Evolutionary conservation across 2,888 invertebrate genomes (phyloP).

Genomic region (Escarpia spicata): DNA sequence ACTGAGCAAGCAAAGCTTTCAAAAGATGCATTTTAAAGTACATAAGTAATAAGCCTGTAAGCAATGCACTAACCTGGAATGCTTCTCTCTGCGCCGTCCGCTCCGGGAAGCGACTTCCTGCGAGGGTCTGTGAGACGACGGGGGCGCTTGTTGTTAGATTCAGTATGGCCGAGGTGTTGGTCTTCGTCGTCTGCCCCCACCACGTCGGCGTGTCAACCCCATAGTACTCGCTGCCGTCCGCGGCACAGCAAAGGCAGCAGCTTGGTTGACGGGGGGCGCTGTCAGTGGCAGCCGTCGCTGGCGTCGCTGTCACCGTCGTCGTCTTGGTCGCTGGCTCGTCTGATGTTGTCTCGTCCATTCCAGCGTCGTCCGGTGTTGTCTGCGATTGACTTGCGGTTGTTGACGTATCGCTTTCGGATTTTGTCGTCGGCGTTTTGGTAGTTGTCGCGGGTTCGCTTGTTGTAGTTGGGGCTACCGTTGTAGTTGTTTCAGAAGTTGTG

Average conservation of each 20-base stretch:
- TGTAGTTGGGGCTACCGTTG: too few species aligned
- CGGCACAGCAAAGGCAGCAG: not conserved
- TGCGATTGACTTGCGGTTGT: not conserved
- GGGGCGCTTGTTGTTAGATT: not conserved
- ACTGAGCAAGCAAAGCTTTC: too few species aligned
- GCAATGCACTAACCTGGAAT: slow-evolving; percentile 13
- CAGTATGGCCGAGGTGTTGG: not conserved
- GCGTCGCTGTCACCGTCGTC: not conserved
- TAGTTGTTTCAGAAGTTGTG: too few species aligned
- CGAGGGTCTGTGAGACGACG: slow-evolving; percentile 13
- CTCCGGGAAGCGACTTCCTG: slow-evolving; percentile 26
- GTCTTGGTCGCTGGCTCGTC: not conserved
- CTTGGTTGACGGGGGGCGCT: not conserved
- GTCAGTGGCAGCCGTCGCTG: not conserved
- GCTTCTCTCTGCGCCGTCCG: slow-evolving; percentile 24
- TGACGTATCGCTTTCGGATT: not conserved
- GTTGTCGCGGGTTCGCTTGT: not conserved
- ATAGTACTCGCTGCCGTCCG: not conserved
- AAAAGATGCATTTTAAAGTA: too few species aligned
- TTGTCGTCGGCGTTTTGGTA: not conserved
- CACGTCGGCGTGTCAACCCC: not conserved
- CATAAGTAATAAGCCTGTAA: too few species aligned
- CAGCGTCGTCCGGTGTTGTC: not conserved
- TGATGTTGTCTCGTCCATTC: not conserved
- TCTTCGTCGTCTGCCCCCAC: not conserved